Evolutionary conservation across 2,113 vertebrate species (phyloP), one percentile per base, ranked within the genome.

Genomic region (Clarias magur): DNA sequence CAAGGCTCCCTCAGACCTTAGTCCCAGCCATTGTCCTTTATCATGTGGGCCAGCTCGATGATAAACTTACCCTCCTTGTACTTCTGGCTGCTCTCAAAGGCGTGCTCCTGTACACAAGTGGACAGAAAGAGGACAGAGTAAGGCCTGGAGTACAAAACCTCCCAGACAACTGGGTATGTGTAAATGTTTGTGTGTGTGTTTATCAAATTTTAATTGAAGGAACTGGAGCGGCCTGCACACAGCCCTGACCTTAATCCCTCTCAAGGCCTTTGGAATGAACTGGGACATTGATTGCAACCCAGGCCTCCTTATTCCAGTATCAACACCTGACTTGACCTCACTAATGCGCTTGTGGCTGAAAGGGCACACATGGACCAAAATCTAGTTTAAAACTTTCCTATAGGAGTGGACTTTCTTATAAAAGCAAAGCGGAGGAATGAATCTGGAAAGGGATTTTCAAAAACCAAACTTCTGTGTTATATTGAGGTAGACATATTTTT

Each of bases 31-130:
- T 99, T 99, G 95, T 99, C 98, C 95, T 99, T 99, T 95, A 99
- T 99, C 98, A 99, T 99, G 96, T 99, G 98, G 90, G 98, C 98
- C 93, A 99, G 95, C 94, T 99, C 98, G 92, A 99, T 99, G 96
- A 99, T 99, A 96, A 98, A 99, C 95, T 99, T 99, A 93, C 98
- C 98, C 96, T 99, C 98, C 95, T 99, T 99, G 94, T 99, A 99
- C 94, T 99, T 99, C 96, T 99, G 98, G 95, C 98, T 99, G 97
- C 97, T 99, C 95, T 99, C 98, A 92, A 99, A 99, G 88, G 98
- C 98, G 38, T 99, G 98, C 93, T 99, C 98, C 98, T 99, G 56
- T 85, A 89, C 88, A 90, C 81, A 38, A 72, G 6, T 84, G 78
- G 79, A 86, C 25, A 60, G 38, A 88, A 9, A 82, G 30, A 79